phyloP scores from a whole-genome alignment of 2,113 vertebrate genomes.

The Miniopterus natalensis region DNA sequence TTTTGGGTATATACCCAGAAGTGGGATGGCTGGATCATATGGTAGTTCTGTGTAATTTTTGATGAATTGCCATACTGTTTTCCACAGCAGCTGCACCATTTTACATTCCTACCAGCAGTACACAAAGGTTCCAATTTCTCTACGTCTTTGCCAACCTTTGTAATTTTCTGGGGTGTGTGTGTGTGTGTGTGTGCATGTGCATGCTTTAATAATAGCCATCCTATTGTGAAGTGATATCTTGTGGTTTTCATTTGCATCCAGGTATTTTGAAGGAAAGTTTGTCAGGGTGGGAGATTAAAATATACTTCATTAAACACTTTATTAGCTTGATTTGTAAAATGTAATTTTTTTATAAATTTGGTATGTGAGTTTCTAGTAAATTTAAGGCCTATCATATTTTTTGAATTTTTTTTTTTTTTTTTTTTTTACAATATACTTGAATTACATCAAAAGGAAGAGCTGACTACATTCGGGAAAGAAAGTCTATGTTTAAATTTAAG shows the following conservation, averaged over 20 bases:
- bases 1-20: not conserved
- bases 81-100: not conserved
- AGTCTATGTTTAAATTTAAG: slow-evolving; percentile 54
- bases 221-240: not conserved
- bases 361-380: not conserved
- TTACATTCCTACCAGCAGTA: not conserved
- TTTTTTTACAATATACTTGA: slow-evolving; percentile 61
- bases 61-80: not conserved
- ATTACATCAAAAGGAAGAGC: not conserved
- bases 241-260: not conserved
- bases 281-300: not conserved
- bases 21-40: not conserved
- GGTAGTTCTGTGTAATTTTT: not conserved
- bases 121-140: not conserved
- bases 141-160: not conserved
- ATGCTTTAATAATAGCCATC: not conserved
- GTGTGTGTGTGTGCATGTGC: too few species aligned
- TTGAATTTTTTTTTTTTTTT: not conserved
- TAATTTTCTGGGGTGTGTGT: not conserved
- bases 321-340: not conserved
- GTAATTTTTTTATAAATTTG: not conserved
- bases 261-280: not conserved
- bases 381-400: not conserved
- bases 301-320: not conserved
- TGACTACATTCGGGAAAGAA: slow-evolving; percentile 17